Conservation (phyloP, 2,797 vertebrate genomes). For the Miichthys miiuy region DNA sequence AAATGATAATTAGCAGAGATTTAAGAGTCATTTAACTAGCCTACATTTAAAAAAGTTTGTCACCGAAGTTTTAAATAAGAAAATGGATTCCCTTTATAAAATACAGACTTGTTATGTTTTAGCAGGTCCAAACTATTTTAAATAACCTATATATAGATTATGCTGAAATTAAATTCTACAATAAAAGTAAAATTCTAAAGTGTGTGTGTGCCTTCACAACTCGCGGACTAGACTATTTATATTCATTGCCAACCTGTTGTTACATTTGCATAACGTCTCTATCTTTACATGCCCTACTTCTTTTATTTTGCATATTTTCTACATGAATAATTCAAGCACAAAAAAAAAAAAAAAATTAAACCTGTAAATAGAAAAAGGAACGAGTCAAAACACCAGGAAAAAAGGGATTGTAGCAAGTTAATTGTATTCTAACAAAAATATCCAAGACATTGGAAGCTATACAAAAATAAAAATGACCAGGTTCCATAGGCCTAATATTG, state of each 20-base stretch:
- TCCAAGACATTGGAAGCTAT: conserved; percentile 93
- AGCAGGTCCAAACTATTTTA: background rate
- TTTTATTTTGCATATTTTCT: conserved; percentile 50
- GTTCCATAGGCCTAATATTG: conserved; percentile 87
- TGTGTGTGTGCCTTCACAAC: conserved; percentile 21
- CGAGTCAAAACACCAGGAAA: conserved; percentile 67
- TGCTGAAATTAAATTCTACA: conserved; percentile 15
- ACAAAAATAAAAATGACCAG: conserved; percentile 97
- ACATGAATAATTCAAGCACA: conserved; percentile 40
- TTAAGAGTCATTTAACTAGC: background rate
- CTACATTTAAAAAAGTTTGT: conserved; percentile 1
- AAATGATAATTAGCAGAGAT: background rate
- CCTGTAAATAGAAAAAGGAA: conserved; percentile 55
- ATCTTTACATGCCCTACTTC: conserved; percentile 31
- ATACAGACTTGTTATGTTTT: background rate
- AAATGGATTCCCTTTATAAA: background rate
- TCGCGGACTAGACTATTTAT: conserved; percentile 46
- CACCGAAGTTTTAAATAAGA: conserved; percentile 14
- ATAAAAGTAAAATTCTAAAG: conserved; percentile 17
- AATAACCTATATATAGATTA: background rate
- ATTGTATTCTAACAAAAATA: conserved; percentile 99
- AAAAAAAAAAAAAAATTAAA: background rate
- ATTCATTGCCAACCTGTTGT: conserved; percentile 79
- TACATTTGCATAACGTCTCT: conserved; percentile 65
- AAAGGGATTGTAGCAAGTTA: conserved; percentile 89